Conservation (phyloP, 2,797 vertebrate species). For the Pipistrellus pygmaeus region DNA sequence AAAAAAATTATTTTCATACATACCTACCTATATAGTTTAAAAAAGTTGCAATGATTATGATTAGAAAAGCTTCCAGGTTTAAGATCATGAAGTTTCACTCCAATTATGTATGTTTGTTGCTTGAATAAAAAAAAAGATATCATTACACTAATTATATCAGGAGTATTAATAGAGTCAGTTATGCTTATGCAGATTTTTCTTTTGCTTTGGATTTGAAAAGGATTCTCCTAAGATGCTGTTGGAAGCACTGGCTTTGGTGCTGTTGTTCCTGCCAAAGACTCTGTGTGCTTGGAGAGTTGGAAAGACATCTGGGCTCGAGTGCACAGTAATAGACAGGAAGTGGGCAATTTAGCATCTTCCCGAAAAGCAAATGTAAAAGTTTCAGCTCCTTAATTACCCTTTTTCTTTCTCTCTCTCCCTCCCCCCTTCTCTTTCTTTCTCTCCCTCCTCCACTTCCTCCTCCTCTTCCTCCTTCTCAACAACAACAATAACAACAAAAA, state of each 20-base stretch:
- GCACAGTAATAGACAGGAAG: background rate
- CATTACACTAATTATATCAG: constrained; percentile 35
- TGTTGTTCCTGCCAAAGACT: background rate
- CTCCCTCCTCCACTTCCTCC: background rate
- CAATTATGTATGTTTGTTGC: constrained; percentile 35
- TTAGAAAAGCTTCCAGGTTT: background rate
- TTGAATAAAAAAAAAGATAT: constrained; percentile 51
- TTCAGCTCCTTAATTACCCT: background rate
- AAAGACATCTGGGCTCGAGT: constrained; percentile 28
- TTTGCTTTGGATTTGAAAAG: constrained; percentile 41
- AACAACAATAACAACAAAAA: background rate
- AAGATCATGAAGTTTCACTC: background rate
- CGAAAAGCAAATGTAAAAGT: background rate
- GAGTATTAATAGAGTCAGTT: constrained; percentile 32
- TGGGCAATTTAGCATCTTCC: constrained; percentile 18
- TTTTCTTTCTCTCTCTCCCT: background rate
- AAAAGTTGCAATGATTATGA: background rate
- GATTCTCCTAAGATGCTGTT: constrained; percentile 45
- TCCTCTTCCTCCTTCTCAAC: background rate
- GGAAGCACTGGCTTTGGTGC: background rate
- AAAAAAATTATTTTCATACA: background rate
- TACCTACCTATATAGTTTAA: too few relatives aligned
- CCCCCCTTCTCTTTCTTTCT: accelerated
- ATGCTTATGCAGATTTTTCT: constrained; percentile 30
- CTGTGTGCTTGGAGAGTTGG: background rate